Base-by-base conservation (phyloP, 2,113 vertebrate species). In the Megaleporinus macrocephalus region DNA sequence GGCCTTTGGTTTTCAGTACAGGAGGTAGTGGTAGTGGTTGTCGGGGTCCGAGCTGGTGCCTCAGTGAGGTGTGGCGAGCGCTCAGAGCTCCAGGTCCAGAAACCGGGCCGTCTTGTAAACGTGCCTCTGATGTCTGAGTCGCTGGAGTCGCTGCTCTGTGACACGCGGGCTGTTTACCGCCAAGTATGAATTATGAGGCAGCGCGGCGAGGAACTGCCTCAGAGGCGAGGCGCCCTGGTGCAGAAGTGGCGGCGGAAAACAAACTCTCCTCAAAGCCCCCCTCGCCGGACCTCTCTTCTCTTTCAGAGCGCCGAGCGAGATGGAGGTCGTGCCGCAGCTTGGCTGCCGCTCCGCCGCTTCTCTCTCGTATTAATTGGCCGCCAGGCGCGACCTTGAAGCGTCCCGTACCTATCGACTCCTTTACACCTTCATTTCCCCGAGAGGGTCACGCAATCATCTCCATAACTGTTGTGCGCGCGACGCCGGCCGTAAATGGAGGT, bases 391-490 rank as follows among this genome's bases (percentile, higher is more conserved):
- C 66, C 66, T 70, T 70, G 66, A 24, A 70, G 24, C 44, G 10
- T 70, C 41, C 66, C 14, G 36, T 70, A n/a, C n/a, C 66, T 4
- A 70, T 70, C 66, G 44, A 70, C 66, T 70, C 66, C 15, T 70
- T 70, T 70, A 70, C 66, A n/a, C 36, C 12, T 41, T 36, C n/a
- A 44, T 41, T 13, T 22, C 20, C 30, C 65, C 3, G 20, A 70
- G 41, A 70, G 66, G n/a, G 66, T 41, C 33, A 24, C 73, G n/a
- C 30, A 75, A 75, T 59, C 51, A 75, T 75, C 72, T 73, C 73
- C 29, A n/a, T 75, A 75, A 33, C 51, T 57, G 51, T 36, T 51
- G 51, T 59, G 29, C 59, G 59, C 41, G 55, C 29, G 22, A 24
- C n/a, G 5, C 27, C 10, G 27, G 5, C 26, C 20, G 26, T 59